Conservation (phyloP, 2,888 invertebrate genomes). For the Camponotus fellah region DNA sequence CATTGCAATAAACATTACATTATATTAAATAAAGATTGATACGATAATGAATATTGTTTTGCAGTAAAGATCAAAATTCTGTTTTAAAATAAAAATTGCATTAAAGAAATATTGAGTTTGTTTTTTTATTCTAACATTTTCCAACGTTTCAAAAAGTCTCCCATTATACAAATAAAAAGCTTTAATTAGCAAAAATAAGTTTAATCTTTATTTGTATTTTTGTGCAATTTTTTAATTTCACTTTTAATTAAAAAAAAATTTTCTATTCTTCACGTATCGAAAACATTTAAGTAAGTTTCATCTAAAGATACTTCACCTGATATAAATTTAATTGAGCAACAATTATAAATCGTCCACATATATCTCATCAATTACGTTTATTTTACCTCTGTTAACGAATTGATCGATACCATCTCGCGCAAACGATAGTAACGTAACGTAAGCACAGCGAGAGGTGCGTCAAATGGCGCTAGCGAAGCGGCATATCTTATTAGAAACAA, state of each 20-base stretch:
- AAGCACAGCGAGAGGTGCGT: constrained; percentile 76
- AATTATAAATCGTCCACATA: constrained; percentile 13
- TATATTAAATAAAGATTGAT: background rate
- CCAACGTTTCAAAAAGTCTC: background rate
- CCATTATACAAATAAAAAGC: background rate
- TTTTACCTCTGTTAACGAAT: constrained; percentile 25
- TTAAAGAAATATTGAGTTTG: background rate
- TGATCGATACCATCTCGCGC: constrained; percentile 12
- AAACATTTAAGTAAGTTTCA: background rate
- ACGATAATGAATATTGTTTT: background rate
- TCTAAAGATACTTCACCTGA: no score
- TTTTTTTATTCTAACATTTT: background rate
- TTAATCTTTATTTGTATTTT: background rate
- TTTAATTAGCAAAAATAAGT: background rate
- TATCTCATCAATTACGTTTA: constrained; percentile 12
- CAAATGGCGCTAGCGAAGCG: constrained; percentile 81
- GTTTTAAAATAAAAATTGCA: background rate
- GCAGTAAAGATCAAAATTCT: background rate
- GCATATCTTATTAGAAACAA: constrained; percentile 86
- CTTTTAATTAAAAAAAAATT: background rate
- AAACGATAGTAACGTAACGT: constrained; percentile 76
- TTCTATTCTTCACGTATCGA: background rate
- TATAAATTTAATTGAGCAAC: background rate
- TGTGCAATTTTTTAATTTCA: background rate
- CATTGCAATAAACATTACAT: background rate